Evolutionary conservation across 1,140 invertebrate species (phyloP), one percentile per base, ranked within the genome.

Genomic region (Brachystomella parvula): DNA sequence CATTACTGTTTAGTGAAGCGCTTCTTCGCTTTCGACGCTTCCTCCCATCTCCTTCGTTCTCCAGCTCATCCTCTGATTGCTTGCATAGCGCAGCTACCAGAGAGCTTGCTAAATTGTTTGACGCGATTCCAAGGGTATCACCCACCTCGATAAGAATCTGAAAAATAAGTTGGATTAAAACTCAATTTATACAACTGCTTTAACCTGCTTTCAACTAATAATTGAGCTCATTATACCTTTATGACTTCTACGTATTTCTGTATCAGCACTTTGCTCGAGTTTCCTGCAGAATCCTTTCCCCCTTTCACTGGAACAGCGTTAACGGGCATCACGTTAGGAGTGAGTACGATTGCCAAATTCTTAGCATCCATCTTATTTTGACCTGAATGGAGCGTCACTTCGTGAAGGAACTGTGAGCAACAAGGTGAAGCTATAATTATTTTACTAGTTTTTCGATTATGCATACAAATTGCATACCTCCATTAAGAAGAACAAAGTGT

Each of bases 251-350:
- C 62, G 26, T 67, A 63, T 44, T 44, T 32, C 3, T 67, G 61
- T 17, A 70, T 29, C 21, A 59, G 39, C 28, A 63, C 62, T 15
- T 35, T 61, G 39, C 49, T 44, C 47, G 57, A 24, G 35, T 47
- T 29, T 53, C 35, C 19, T 63, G 29, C 21, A 39, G 58, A 35
- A 17, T 35, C 31, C 53, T 66, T 28, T 29, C 58, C 32, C 29
- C 58, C 32, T 2, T 65, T 56, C 9, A 21, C 47, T 2, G 26
- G 61, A 59, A 12, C 21, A 58, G 61, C 9, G 3, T 3, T 44
- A 19, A 68, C 31, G 1, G 71, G 71, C 71, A 72, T 72, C 15
- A 72, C 69, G 53, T 72, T 72, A 31, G 67, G 67, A 9, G 61
- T 66, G n/a, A 72, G 61, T 0, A 72, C 66, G 3, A 70, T 65